Evolutionary conservation across 2,888 invertebrate genomes (phyloP).

Genomic region (Eumerus sabulonum): DNA sequence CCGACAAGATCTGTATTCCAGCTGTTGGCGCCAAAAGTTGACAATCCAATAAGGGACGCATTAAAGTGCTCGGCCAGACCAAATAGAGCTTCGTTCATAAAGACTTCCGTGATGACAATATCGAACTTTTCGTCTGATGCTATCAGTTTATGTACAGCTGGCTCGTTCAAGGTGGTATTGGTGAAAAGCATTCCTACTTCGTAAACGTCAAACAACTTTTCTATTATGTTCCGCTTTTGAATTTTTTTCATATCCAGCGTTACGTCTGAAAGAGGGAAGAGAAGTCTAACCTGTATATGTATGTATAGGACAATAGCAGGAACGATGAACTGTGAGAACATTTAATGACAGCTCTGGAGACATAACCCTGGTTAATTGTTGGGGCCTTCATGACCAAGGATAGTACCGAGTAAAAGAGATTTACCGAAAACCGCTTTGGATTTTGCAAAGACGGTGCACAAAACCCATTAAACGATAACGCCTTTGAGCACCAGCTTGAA

Average conservation of each 20-base stretch:
- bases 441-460: too few species aligned
- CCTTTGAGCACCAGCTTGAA: too few species aligned
- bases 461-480: too few species aligned
- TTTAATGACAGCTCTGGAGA: too few species aligned
- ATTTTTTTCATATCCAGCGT: too few species aligned
- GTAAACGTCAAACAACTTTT: conserved; percentile 23
- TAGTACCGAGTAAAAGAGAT: too few species aligned
- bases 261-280: conserved; percentile 40
- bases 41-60: conserved; percentile 74
- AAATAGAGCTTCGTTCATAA: conserved; percentile 76
- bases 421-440: too few species aligned
- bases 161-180: conserved; percentile 70
- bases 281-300: too few species aligned
- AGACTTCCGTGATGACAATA: conserved; percentile 77
- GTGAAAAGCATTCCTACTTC: conserved; percentile 72
- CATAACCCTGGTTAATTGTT: too few species aligned
- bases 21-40: conserved; percentile 74
- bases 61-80: conserved; percentile 76
- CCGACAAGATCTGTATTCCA: conserved; percentile 76
- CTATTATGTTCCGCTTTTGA: neutral
- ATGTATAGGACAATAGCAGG: too few species aligned
- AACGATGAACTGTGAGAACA: too few species aligned
- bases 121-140: conserved; percentile 77
- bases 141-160: conserved; percentile 70
- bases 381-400: too few species aligned